These are phyloP conservation scores for Pedionomus torquatus DNA, from an alignment of 2,113 vertebrate genomes.

Conservation along the genomic window DNA sequence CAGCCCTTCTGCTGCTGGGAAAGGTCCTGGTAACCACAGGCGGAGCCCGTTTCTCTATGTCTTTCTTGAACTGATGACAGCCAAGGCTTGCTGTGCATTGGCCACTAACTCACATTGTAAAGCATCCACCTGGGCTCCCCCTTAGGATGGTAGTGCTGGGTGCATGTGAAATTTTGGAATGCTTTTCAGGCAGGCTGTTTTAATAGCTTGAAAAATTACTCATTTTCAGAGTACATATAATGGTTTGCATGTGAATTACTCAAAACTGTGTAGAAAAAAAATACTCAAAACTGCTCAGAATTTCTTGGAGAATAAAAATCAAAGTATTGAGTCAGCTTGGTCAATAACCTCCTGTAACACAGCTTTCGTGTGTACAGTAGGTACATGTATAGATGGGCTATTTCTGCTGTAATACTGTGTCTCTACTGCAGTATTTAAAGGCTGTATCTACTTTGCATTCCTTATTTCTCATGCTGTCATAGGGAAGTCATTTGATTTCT, in stretches of 20 bases:
- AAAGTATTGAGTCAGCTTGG: background rate
- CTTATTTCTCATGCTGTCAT: background rate
- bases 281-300: background rate
- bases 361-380: background rate
- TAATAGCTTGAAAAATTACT: background rate
- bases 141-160: background rate
- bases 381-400: background rate
- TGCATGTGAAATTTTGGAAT: background rate
- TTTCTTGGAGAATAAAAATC: background rate
- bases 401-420: background rate
- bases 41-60: background rate
- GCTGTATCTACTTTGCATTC: background rate
- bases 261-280: background rate
- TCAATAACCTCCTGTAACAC: background rate
- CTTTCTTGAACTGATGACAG: background rate
- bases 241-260: background rate
- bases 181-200: background rate
- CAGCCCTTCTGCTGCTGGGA: background rate
- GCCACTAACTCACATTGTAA: background rate
- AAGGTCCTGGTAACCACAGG: background rate
- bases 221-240: background rate
- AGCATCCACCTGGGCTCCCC: background rate
- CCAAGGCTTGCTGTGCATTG: accelerated
- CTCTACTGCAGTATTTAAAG: background rate
- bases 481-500: background rate